Evolutionary conservation across 2,888 invertebrate genomes (phyloP), one percentile per base, ranked within the genome.

Genomic region (Ichneumon xanthorius): DNA sequence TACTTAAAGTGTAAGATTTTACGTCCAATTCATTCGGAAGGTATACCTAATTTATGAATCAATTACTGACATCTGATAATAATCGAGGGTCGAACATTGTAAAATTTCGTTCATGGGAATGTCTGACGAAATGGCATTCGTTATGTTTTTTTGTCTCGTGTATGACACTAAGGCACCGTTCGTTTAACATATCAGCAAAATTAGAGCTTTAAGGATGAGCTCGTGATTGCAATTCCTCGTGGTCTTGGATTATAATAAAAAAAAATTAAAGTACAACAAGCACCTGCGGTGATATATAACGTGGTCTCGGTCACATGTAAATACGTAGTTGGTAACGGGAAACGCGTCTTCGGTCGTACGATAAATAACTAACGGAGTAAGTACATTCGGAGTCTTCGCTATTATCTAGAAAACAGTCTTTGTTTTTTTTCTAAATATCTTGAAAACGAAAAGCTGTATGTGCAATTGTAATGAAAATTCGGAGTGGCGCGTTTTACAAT

Each of bases 161-260:
- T 77, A 72, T 82, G 85, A 85, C 85, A 82, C 85, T 85, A 85
- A 85, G 85, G 85, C 85, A 85, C 85, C 85, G 76, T 85, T 85
- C 85, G 71, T 85, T 85, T 50, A 85, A 85, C 76, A 50, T 80
- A 82, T 76, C 45, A 48, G 55, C 30, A 50, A 45, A 50, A 67
- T 40, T 16, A 16, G 30, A 77, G 33, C 50, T 65, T 48, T 14
- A 37, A 76, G 53, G 33, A 61, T 16, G 40, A 16, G 55, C 77
- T 82, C 26, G 33, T 71, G 71, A 72, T 77, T 67, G 58, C 30
- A 78, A 72, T 80, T 80, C 67, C 67, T 80, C 63, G 68, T 78
- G 50, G 33, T 84, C 50, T 40, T 63, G 58, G 53, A 11, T 40
- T 53, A 63, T 33, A 33, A 61, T 37, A 40, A 48, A 45, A 48